phyloP scores from a whole-genome alignment of 1,140 invertebrate species.

The Epicauta chinensis region DNA sequence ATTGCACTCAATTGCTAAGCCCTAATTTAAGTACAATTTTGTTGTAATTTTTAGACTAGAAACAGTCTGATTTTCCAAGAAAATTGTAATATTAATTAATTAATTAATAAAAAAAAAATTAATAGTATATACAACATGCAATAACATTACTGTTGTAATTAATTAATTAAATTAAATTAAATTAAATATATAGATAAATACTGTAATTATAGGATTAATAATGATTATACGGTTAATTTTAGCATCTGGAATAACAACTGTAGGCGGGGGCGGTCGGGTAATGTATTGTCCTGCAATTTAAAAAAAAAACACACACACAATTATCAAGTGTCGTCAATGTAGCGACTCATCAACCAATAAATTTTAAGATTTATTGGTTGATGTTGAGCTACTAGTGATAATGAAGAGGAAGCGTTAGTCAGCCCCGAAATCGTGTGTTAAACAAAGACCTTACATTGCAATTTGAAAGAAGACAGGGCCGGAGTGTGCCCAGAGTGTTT shows the following conservation, averaged over 20 bases:
- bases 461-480: constrained; percentile 34
- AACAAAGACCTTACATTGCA: constrained; percentile 39
- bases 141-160: constrained; percentile 13
- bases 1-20: no score
- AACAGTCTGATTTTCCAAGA: no score
- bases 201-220: constrained; percentile 19
- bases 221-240: constrained; percentile 10
- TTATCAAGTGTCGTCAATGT: no score
- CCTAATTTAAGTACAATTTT: no score
- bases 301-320: no score
- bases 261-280: constrained; percentile 35
- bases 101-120: no score
- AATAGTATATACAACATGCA: constrained; percentile 21
- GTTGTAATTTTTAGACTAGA: no score
- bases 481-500: constrained; percentile 26
- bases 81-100: no score
- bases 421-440: constrained; percentile 22
- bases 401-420: no score
- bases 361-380: no score
- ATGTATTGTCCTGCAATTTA: constrained; percentile 39
- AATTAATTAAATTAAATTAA: constrained; percentile 13
- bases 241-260: constrained; percentile 33
- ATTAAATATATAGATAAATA: constrained; percentile 19
- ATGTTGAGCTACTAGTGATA: no score
- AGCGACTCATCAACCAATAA: no score